phyloP scores from a whole-genome alignment of 2,113 vertebrate genomes.

The Trachemys scripta region DNA sequence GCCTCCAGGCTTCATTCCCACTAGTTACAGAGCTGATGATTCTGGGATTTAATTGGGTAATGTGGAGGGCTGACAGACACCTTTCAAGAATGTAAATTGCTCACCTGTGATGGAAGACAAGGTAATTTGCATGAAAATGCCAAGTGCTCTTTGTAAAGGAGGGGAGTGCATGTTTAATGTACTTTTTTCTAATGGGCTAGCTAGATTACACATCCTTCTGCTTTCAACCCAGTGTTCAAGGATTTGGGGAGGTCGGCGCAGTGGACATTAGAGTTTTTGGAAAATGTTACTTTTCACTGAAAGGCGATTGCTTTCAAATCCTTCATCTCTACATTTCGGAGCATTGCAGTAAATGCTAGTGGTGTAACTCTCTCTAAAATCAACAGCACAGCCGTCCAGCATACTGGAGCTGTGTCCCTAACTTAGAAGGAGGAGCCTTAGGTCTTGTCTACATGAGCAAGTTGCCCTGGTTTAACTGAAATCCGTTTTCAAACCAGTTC shows the following conservation, averaged over 20 bases:
- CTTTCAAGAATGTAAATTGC: not conserved
- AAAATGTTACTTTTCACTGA: not conserved
- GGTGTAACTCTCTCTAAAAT: accelerated
- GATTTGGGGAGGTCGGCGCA: accelerated
- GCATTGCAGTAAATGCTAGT: not conserved
- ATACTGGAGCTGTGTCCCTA: not conserved
- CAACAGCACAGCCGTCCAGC: not conserved
- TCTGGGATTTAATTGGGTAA: not conserved
- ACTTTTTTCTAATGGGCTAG: not conserved
- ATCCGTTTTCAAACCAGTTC: not conserved
- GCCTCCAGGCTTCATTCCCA: not conserved
- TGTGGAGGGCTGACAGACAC: not conserved
- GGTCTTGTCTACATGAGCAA: accelerated
- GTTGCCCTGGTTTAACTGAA: not conserved
- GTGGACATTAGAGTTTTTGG: not conserved
- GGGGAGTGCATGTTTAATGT: not conserved
- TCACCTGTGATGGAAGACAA: not conserved
- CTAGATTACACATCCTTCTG: accelerated
- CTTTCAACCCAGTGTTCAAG: accelerated
- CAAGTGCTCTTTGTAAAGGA: slow-evolving; percentile 24
- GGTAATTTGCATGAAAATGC: slow-evolving; percentile 34
- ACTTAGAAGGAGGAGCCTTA: not conserved
- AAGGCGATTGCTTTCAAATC: accelerated
- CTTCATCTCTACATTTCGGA: not conserved
- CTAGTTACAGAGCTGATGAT: not conserved